A percentile compares a stretch with the other conserved stretches of the same genome.
Evolutionary conservation across 2,113 vertebrate genomes (phyloP).

Genomic region (Oxyruncus cristatus): DNA sequence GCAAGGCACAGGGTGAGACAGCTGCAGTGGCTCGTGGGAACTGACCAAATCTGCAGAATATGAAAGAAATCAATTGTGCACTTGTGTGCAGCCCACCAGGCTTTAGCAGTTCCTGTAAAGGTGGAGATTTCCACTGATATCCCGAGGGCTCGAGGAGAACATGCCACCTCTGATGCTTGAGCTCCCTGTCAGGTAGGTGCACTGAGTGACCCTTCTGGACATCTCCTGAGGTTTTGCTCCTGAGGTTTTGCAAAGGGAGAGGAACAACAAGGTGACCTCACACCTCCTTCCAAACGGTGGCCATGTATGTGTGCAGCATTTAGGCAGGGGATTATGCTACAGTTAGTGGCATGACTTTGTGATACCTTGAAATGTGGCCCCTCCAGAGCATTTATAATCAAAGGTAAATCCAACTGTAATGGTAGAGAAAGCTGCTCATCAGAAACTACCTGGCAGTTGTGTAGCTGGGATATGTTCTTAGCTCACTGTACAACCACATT

Average conservation of each 20-base stretch:
- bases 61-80: not conserved
- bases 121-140: not conserved
- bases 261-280: not conserved
- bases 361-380: not conserved
- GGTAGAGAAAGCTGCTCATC: not conserved
- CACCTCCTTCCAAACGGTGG: not conserved
- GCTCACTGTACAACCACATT: not conserved
- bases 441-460: not conserved
- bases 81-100: not conserved
- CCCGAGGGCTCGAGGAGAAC: not conserved
- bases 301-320: fast-evolving
- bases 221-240: not conserved
- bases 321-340: not conserved
- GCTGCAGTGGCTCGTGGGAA: not conserved
- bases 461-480: not conserved
- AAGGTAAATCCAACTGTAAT: not conserved
- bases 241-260: not conserved
- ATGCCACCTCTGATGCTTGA: not conserved
- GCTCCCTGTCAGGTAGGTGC: not conserved
- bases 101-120: not conserved
- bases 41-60: not conserved
- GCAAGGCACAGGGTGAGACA: not conserved
- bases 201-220: not conserved
- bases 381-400: not conserved
- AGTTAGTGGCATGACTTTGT: not conserved